These are phyloP conservation scores for Porites lutea DNA, from an alignment of 64 coral and sea anemone genomes.

Conservation along the genomic window DNA sequence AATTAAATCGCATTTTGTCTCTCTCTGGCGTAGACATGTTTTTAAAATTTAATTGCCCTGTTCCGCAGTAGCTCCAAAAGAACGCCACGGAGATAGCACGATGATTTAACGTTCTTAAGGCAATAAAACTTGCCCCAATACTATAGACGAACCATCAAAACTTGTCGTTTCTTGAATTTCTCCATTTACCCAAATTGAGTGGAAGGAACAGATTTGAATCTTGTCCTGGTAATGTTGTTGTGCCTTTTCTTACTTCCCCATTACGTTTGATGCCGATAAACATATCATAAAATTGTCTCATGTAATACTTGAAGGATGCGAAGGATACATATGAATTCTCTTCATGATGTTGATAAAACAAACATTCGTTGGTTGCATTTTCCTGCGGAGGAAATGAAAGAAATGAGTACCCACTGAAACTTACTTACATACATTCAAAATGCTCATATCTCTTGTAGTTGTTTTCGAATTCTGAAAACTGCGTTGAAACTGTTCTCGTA, in stretches of 20 bases:
- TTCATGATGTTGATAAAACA: conserved; percentile 90
- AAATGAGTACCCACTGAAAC: no score
- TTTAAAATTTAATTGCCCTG: no score
- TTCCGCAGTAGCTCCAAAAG: no score
- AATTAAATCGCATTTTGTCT: no score
- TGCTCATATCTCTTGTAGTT: no score
- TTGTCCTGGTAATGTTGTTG: conserved; percentile 61
- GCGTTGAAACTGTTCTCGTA: no score
- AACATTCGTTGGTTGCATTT: conserved; percentile 40
- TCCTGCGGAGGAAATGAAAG: conserved; percentile 17
- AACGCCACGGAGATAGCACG: no score
- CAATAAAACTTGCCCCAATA: no score
- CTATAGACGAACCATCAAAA: neutral
- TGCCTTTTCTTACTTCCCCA: conserved; percentile 62
- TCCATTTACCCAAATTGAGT: neutral
- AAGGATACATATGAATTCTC: conserved; percentile 90
- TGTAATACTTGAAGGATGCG: conserved; percentile 65
- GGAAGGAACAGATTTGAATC: conserved; percentile 64
- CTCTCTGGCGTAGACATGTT: no score
- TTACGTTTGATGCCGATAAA: conserved; percentile 82
- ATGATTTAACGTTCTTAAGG: no score
- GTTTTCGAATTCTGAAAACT: no score
- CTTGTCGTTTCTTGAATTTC: neutral
- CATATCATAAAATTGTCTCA: conserved; percentile 75
- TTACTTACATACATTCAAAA: no score